Base-by-base conservation (phyloP, 2,797 vertebrate species). In the Semaprochilodus insignis region DNA sequence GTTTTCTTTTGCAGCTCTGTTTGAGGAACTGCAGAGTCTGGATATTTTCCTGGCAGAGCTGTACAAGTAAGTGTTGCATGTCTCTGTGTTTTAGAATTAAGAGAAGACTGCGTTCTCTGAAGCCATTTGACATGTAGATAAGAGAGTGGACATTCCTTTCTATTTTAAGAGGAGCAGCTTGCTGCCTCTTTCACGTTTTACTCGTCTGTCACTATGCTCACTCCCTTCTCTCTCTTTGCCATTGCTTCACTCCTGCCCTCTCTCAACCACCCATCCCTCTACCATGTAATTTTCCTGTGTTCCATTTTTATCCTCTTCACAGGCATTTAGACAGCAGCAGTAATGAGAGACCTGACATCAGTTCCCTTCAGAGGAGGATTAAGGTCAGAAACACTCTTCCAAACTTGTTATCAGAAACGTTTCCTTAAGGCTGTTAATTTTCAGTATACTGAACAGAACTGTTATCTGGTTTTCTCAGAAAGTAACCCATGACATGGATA, bases 11-110 rank as follows among this genome's bases (percentile, higher is more conserved):
- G 1, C 88, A 99, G 98, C 96, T 71, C 96, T 99, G 89, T 99
- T 99, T 89, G 97, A 98, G 91, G 97, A 99, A 77, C 94, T 99
- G 86, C 98, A 99, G 94, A 97, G 96, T 81, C 92, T 99, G 95
- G 98, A 99, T 84, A 97, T 98, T 83, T 97, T 98, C 92, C 92
- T 99, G 67, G 97, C 98, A 0, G 97, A 99, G 88, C 94, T 99
- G 48, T 99, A 99, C 92, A 99, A 99, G 98, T 99, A 93, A 96
- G 36, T 40, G 21, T 69, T 48, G 52, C 54, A 14, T 69, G 15
- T 55, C 4, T 57, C 23, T 8, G 16, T 34, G 16, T 25, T 19
- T 55, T 11, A 40, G 8, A 23, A 25, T 17, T 62, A 25, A 44
- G 59, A 48, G 59, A 74, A 75, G 76, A 19, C 54, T 19, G 40